These are phyloP conservation scores for Uropsilus gracilis DNA, from an alignment of 2,113 vertebrate genomes.

Conservation along the genomic window DNA sequence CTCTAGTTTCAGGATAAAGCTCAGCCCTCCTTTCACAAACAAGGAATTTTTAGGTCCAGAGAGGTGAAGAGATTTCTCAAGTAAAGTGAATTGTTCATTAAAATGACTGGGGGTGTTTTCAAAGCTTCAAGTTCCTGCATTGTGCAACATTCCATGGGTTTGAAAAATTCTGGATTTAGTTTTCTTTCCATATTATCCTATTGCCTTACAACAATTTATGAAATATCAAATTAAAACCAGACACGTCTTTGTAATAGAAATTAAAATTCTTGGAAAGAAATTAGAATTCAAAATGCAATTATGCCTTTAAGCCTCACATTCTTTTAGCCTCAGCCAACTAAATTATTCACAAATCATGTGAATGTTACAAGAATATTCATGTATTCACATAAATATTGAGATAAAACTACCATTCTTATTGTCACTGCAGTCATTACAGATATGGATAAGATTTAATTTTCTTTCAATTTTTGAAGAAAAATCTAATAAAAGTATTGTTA, in stretches of 20 bases:
- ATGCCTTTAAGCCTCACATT: conserved; percentile 45
- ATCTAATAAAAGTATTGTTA: conserved; percentile 35
- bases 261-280: conserved; percentile 50
- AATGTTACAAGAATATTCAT: conserved; percentile 49
- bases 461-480: conserved; percentile 57
- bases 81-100: neutral
- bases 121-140: neutral
- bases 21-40: neutral
- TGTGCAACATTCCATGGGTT: neutral
- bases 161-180: neutral
- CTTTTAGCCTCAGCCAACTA: conserved; percentile 10
- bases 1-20: neutral
- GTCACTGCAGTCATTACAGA: neutral
- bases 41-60: neutral
- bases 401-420: conserved; percentile 47
- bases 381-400: conserved; percentile 56
- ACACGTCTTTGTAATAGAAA: conserved; percentile 12
- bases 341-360: conserved; percentile 48
- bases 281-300: conserved; percentile 64
- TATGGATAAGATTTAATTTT: conserved; percentile 40
- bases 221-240: conserved; percentile 53
- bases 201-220: conserved; percentile 16
- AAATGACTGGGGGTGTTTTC: neutral
- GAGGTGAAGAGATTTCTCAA: neutral
- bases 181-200: neutral